These are phyloP conservation scores for Xerus rutilus DNA, from an alignment of 2,797 vertebrate genomes.

Conservation along the genomic window DNA sequence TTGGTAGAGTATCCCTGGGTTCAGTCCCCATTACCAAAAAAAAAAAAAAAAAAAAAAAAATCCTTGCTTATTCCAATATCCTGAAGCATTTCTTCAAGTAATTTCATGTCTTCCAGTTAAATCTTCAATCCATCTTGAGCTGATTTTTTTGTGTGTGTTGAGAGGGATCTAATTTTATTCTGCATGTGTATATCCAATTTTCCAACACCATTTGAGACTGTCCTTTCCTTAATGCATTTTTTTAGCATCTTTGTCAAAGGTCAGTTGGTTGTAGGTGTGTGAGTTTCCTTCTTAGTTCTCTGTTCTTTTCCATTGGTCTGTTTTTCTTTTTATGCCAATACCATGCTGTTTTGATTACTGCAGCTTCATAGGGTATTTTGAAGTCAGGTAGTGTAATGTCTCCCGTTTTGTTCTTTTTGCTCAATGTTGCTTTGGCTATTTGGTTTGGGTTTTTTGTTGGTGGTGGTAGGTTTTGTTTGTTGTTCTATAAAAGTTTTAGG, in stretches of 20 bases:
- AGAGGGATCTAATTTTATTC: neutral
- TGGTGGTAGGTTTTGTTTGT: neutral
- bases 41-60: no score
- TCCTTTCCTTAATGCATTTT: neutral
- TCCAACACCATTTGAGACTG: neutral
- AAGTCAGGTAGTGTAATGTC: neutral
- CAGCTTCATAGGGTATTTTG: neutral
- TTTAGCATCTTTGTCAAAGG: no score
- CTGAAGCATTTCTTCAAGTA: no score
- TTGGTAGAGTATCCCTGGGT: neutral
- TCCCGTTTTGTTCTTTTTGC: no score
- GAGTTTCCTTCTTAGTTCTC: neutral
- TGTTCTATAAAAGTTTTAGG: neutral
- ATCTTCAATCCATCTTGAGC: no score
- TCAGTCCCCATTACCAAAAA: neutral
- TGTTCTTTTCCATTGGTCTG: neutral
- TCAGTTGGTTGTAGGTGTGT: neutral
- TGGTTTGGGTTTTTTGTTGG: neutral
- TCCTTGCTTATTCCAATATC: no score
- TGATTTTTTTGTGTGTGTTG: no score
- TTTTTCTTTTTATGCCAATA: neutral
- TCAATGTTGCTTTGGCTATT: neutral
- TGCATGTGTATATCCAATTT: neutral
- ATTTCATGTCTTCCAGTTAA: no score
- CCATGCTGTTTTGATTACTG: neutral